Evolutionary conservation across 2,888 invertebrate genomes (phyloP).

Genomic region (Sesamia inferens): DNA sequence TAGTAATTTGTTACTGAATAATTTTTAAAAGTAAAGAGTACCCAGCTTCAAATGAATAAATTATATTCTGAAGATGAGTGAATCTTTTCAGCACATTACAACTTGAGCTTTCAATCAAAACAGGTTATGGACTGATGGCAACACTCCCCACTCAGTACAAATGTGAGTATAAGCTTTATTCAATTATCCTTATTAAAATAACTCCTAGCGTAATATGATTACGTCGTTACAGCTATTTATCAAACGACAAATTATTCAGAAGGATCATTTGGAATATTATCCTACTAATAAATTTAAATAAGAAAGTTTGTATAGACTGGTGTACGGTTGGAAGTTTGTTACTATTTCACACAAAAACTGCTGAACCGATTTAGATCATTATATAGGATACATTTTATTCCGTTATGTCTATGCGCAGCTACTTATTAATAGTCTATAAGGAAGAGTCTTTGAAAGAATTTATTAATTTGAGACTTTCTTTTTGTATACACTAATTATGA

Average conservation of each 20-base stretch:
- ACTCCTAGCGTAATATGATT: conserved; percentile 55
- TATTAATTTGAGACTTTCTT: no score
- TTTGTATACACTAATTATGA: no score
- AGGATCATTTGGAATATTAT: not conserved
- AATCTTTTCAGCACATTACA: not conserved
- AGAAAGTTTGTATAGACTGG: no score
- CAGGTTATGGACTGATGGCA: not conserved
- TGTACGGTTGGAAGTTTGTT: no score
- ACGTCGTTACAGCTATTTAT: conserved; percentile 44
- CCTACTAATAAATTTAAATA: no score
- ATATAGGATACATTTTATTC: no score
- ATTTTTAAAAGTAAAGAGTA: not conserved
- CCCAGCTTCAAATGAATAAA: not conserved
- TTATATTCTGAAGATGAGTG: not conserved
- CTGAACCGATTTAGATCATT: no score
- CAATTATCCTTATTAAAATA: conserved; percentile 60
- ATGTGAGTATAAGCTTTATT: conserved; percentile 41
- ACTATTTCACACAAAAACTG: no score
- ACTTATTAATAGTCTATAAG: not conserved
- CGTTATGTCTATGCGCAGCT: no score
- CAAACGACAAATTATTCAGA: not conserved
- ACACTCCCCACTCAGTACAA: not conserved
- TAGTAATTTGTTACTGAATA: not conserved
- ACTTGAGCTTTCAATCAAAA: not conserved
- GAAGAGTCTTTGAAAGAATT: not conserved